phyloP scores from a whole-genome alignment of 2,113 vertebrate genomes.

The Chloroceryle aenea region DNA sequence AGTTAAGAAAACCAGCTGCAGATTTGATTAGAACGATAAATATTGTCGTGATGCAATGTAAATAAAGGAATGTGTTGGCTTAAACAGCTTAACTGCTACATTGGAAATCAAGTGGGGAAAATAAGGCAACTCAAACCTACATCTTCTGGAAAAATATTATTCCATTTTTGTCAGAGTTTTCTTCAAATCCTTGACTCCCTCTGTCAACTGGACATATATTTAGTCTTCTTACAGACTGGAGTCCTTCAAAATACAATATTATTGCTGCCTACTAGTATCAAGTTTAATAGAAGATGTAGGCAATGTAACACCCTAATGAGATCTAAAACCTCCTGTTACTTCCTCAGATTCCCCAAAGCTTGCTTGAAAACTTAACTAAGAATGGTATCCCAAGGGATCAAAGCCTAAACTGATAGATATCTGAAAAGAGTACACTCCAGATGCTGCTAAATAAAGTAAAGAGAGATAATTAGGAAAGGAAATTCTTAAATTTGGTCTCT shows the following conservation, averaged over 20 bases:
- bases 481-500: neutral
- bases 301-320: neutral
- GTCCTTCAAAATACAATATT: neutral
- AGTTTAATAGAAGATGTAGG: neutral
- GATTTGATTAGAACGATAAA: constrained; percentile 53
- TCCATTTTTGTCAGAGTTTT: neutral
- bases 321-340: neutral
- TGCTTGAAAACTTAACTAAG: neutral
- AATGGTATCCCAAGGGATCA: neutral
- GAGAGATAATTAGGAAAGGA: neutral
- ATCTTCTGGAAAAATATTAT: neutral
- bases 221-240: neutral
- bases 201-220: neutral
- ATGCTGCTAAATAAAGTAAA: neutral
- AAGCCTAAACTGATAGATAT: neutral
- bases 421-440: neutral
- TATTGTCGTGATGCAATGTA: constrained; percentile 17
- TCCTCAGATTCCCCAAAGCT: neutral
- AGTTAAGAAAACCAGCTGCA: constrained; percentile 31
- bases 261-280: neutral
- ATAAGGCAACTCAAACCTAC: neutral
- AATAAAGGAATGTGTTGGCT: constrained; percentile 27
- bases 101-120: neutral
- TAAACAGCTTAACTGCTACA: constrained; percentile 4
- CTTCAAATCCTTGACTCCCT: neutral